Evolutionary conservation across 2,113 vertebrate species (phyloP).

Genomic region (Leptosomus discolor): DNA sequence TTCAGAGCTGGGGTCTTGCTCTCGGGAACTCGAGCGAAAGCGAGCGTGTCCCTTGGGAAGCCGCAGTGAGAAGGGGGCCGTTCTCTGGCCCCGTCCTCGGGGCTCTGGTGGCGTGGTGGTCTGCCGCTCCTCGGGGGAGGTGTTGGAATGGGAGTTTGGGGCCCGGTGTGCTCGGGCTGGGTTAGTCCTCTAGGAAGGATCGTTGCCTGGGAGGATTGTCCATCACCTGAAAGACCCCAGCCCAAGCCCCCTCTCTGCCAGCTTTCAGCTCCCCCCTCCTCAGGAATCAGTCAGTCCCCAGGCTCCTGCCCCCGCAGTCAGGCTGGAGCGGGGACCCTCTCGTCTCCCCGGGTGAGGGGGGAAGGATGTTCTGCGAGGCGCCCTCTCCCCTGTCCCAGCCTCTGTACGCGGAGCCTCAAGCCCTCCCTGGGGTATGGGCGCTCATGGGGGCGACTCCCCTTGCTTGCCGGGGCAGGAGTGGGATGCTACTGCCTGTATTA

Average conservation of each 20-base stretch:
- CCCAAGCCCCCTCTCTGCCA: not conserved
- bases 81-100: fast-evolving
- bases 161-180: not conserved
- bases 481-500: not conserved
- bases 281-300: not conserved
- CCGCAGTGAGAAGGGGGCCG: too few relatives aligned
- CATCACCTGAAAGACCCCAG: not conserved
- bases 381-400: not conserved
- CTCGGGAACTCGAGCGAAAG: not conserved
- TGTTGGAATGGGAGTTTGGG: not conserved
- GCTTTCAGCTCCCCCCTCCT: not conserved
- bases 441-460: fast-evolving
- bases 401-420: fast-evolving
- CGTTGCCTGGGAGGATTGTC: not conserved
- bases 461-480: too few relatives aligned
- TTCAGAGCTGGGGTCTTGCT: not conserved
- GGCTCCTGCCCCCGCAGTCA: fast-evolving
- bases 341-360: fast-evolving
- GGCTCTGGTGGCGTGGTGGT: not conserved
- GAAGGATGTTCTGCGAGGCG: not conserved
- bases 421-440: too few relatives aligned
- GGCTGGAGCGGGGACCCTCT: not conserved
- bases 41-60: not conserved
- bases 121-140: not conserved
- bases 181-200: not conserved